Evolutionary conservation across 2,888 invertebrate species (phyloP), one percentile per base, ranked within the genome.

Genomic region (Acrocyrtus sp.): DNA sequence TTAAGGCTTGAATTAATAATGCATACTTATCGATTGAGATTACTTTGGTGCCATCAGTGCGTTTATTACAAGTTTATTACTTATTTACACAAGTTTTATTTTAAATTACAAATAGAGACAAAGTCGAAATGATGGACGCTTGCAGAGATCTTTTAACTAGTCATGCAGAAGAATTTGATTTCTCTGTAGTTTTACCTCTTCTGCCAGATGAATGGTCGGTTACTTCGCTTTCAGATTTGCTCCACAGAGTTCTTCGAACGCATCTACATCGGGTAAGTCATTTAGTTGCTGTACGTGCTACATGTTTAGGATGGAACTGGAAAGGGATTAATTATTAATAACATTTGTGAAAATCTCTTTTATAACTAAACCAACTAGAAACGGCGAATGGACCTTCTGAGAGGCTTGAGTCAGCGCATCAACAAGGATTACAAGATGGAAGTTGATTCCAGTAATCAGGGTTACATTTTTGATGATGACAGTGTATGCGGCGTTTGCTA

Each of bases 161-260:
- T 72, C 84, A 84, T 79, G 82, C 84, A 24, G 83, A 84, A 39
- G 85, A 86, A 70, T 86, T 87, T 82, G 85, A 87, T 81, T 82
- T 85, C 17, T 81, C 83, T 2, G 84, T 82, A 70, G 83, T 83
- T 3, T 56, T 84, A 24, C 81, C 82, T 34, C 77, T 85, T 41
- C 80, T 87, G 26, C 87, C 87, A 2, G 84, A 85, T 41, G 82
- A 83, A 56, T 86, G 86, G 86, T 85, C 86, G 3, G 81, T 86
- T 4, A 83, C 84, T 48, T 81, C 85, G 17, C 77, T 87, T 56
- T 83, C 84, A 5, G 83, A 84, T 61, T 86, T 86, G 78, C 80
- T 87, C 34, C 82, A 82, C 22, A 82, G 83, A 43, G 83, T 85
- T 3, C 81, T 85, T 4, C 82, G 86, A 3, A 82, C 82, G 27